These are phyloP conservation scores for Biston betularia DNA, from an alignment of 2,888 invertebrate species.

Conservation along the genomic window DNA sequence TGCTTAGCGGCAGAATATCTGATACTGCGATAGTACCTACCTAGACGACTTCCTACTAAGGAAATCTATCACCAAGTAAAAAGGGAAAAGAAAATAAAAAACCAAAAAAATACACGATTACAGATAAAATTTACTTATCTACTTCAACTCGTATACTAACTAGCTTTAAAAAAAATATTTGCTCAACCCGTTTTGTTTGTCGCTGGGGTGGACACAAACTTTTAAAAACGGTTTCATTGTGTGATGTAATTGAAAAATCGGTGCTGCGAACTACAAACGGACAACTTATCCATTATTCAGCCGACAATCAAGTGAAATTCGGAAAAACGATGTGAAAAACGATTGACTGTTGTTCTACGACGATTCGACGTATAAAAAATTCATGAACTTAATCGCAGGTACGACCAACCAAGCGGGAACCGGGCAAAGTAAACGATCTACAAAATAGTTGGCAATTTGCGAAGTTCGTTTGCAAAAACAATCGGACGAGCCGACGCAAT, in stretches of 20 bases:
- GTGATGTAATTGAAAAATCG: slow-evolving; percentile 83
- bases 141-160: slow-evolving; percentile 5
- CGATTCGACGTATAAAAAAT: slow-evolving; percentile 77
- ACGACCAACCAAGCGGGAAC: slow-evolving; percentile 70
- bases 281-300: slow-evolving; percentile 74
- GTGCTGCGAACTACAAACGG: slow-evolving; percentile 67
- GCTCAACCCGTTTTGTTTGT: slow-evolving; percentile 35
- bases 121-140: too few species aligned
- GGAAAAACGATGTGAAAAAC: slow-evolving; percentile 82
- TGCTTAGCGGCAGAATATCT: too few species aligned
- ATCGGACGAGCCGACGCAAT: slow-evolving; percentile 36
- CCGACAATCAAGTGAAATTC: slow-evolving; percentile 80
- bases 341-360: slow-evolving; percentile 74
- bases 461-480: slow-evolving; percentile 53
- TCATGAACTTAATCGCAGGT: slow-evolving; percentile 77
- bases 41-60: too few species aligned
- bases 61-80: too few species aligned
- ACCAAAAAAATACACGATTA: too few species aligned
- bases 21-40: too few species aligned
- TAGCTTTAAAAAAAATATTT: slow-evolving; percentile 25
- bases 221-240: slow-evolving; percentile 64
- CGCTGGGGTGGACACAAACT: slow-evolving; percentile 51
- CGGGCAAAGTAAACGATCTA: slow-evolving; percentile 63
- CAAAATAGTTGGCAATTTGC: slow-evolving; percentile 73
- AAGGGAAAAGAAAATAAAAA: too few species aligned